These are phyloP conservation scores for Gisinianus flammeolus DNA, from an alignment of 2,888 invertebrate species.

Conservation along the genomic window DNA sequence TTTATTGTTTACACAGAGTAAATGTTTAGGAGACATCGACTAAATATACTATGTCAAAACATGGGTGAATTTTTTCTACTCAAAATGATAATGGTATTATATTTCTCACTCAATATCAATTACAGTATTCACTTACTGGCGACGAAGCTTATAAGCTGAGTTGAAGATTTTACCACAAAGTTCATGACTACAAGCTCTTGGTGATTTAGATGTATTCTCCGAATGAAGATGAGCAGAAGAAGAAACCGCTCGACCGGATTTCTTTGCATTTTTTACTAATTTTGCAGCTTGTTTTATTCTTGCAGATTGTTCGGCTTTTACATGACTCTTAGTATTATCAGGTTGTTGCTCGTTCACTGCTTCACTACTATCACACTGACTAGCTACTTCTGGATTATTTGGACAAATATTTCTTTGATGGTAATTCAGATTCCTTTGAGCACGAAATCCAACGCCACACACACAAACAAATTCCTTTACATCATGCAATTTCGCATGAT, in stretches of 20 bases:
- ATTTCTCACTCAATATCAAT: no score
- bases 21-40: neutral
- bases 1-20: no score
- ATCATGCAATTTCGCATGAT: neutral
- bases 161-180: neutral
- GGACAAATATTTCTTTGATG: neutral
- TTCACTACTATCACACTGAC: neutral
- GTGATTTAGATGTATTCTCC: neutral
- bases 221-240: neutral
- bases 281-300: slow-evolving; percentile 9
- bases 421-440: neutral
- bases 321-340: neutral
- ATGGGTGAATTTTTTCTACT: no score
- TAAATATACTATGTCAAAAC: no score
- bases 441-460: neutral
- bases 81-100: no score
- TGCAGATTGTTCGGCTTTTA: neutral
- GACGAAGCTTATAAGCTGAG: no score
- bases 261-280: neutral
- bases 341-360: neutral
- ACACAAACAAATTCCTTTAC: neutral
- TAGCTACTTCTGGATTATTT: neutral
- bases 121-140: no score
- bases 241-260: neutral
- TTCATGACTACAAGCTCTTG: neutral